Percentiles rank a stretch among this genome's conserved stretches.
Conservation (phyloP, 2,797 vertebrate genomes). For the Catamblyrhynchus diadema region DNA sequence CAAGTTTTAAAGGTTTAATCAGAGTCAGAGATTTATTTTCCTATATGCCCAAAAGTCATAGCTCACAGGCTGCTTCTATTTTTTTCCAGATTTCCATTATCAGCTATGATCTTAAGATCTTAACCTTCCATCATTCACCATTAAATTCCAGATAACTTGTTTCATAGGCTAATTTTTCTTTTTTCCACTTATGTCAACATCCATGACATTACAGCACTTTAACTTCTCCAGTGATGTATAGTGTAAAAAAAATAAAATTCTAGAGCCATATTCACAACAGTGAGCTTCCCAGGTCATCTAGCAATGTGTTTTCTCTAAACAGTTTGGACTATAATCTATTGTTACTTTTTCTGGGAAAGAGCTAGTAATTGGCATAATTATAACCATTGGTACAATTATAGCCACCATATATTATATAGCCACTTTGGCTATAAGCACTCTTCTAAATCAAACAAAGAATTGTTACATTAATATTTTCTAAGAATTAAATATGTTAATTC, state of each 20-base stretch:
- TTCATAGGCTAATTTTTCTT: slow-evolving; percentile 56
- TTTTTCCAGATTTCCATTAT: slow-evolving; percentile 49
- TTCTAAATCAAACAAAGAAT: not conserved
- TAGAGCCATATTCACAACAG: not conserved
- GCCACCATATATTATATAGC: not conserved
- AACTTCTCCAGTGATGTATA: slow-evolving; percentile 52
- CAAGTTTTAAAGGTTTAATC: too few relatives aligned
- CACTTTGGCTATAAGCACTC: not conserved
- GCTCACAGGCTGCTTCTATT: not conserved
- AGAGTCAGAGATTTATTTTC: slow-evolving; percentile 36
- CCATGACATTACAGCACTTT: slow-evolving; percentile 30
- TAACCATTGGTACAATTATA: not conserved
- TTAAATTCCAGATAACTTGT: slow-evolving; percentile 45
- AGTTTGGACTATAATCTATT: not conserved
- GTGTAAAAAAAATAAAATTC: slow-evolving; percentile 32
- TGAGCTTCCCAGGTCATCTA: not conserved
- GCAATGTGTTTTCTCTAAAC: not conserved
- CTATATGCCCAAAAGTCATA: not conserved
- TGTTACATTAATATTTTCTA: not conserved
- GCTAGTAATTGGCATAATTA: not conserved
- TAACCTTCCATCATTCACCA: slow-evolving; percentile 25
- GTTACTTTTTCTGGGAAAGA: not conserved
- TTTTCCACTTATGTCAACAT: slow-evolving; percentile 35
- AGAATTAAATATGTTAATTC: not conserved
- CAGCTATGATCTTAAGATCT: slow-evolving; percentile 28